Conservation (phyloP, 2,888 invertebrate genomes). For the Leucozona laternaria region DNA sequence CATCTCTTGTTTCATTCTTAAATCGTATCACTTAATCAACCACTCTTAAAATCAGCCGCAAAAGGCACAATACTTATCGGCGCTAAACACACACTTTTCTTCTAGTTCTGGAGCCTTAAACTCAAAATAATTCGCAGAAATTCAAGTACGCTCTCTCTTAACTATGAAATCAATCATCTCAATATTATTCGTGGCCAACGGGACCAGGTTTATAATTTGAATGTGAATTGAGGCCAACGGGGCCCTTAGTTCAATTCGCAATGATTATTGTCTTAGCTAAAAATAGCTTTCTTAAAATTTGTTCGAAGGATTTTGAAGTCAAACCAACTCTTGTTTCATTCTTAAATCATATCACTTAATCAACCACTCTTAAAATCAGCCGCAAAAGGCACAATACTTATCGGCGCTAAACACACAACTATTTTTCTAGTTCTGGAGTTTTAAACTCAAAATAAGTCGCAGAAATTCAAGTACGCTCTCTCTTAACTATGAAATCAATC, state of each 20-base stretch:
- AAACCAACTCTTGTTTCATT: neutral
- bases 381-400: too few relatives aligned
- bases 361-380: too few relatives aligned
- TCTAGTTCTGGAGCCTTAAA: neutral
- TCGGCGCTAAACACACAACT: too few relatives aligned
- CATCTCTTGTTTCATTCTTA: too few relatives aligned
- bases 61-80: neutral
- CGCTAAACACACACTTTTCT: neutral
- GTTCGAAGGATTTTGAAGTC: neutral
- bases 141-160: neutral
- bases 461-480: neutral
- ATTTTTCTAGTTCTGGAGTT: too few relatives aligned
- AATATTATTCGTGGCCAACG: neutral
- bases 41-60: neutral
- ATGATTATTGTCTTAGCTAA: neutral
- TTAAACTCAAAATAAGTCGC: too few relatives aligned
- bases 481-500: neutral
- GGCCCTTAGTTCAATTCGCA: neutral
- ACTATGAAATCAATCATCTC: neutral
- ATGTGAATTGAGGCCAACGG: neutral
- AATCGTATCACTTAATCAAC: too few relatives aligned
- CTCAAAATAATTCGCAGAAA: neutral
- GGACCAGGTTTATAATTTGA: neutral
- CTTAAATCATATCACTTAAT: too few relatives aligned
- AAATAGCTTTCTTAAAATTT: neutral